A percentile compares a stretch with the other conserved stretches of the same genome.
These are phyloP conservation scores for Lysandra coridon DNA, from an alignment of 2,888 invertebrate genomes.

Conservation along the genomic window DNA sequence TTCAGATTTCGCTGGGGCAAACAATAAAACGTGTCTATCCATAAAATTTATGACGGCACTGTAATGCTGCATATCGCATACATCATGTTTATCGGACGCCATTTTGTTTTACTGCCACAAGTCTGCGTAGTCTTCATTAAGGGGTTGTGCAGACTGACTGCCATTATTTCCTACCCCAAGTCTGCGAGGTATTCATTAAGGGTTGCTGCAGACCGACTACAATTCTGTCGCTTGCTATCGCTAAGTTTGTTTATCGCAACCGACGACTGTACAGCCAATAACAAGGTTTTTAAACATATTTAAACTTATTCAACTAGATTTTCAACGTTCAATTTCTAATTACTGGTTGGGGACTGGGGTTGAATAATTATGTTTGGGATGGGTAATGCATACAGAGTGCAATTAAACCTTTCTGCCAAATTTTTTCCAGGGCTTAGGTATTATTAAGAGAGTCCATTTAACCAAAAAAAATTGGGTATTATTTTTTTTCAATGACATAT, in stretches of 20 bases:
- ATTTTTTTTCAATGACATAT: no score
- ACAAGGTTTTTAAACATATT: no score
- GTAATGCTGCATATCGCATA: constrained; percentile 45
- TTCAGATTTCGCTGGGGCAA: constrained; percentile 45
- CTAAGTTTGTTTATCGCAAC: background rate
- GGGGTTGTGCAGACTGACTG: background rate
- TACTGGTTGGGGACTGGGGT: no score
- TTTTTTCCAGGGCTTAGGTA: no score
- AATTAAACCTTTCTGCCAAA: no score
- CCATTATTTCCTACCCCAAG: background rate
- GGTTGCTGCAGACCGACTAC: background rate
- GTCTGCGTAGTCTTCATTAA: constrained; percentile 7
- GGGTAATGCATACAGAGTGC: no score
- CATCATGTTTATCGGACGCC: constrained; percentile 44
- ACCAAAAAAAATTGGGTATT: no score
- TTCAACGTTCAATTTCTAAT: no score
- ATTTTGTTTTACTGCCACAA: constrained; percentile 36
- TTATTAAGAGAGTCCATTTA: no score
- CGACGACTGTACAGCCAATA: background rate
- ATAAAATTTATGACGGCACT: constrained; percentile 47
- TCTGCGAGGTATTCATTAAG: background rate
- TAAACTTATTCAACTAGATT: no score
- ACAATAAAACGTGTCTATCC: constrained; percentile 46
- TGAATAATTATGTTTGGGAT: no score
- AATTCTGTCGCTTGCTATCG: background rate